phyloP scores from a whole-genome alignment of 2,113 vertebrate genomes.

The Parotia lawesii region DNA sequence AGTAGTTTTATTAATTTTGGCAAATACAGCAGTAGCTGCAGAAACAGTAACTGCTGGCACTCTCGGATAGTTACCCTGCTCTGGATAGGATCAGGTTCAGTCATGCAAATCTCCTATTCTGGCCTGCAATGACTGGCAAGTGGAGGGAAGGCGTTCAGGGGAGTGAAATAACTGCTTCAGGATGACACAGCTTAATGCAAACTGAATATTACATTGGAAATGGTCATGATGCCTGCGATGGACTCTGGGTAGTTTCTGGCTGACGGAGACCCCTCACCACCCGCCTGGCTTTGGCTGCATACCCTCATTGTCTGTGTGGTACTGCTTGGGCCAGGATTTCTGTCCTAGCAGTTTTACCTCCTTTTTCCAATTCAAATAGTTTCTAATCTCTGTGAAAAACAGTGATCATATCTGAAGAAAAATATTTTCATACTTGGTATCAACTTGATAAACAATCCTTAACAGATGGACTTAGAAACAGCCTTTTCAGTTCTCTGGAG shows the following conservation, averaged over 20 bases:
- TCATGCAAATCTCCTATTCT: background rate
- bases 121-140: background rate
- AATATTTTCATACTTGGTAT: background rate
- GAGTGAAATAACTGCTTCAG: background rate
- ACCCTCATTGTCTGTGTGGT: accelerated
- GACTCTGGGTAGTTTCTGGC: background rate
- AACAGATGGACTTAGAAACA: background rate
- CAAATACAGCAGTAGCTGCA: background rate
- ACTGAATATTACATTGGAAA: background rate
- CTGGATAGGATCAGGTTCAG: background rate
- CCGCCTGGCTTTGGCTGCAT: background rate
- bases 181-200: background rate
- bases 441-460: background rate
- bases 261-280: background rate
- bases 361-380: background rate
- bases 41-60: background rate
- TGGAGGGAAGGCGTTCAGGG: background rate
- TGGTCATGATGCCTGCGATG: background rate
- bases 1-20: background rate
- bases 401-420: background rate
- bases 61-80: background rate
- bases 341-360: background rate
- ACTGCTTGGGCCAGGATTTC: background rate
- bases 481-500: background rate
- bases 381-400: background rate